Evolutionary conservation across 1,140 invertebrate genomes (phyloP), one percentile per base, ranked within the genome.

Genomic region (Aphidius ervi): DNA sequence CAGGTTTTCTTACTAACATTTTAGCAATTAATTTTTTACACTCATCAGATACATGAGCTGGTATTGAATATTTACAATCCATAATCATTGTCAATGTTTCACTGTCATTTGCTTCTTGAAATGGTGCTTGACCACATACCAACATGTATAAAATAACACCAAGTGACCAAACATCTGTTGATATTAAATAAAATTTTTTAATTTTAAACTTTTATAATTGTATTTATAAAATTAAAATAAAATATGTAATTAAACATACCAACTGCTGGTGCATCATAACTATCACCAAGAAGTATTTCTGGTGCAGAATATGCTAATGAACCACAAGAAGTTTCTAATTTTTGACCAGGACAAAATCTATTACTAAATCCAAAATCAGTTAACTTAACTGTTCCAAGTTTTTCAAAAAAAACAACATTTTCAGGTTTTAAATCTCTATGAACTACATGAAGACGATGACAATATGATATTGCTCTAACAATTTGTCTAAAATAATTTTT

Each of bases 361-460:
- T 94, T 95, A 76, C 95, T 97, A 80, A 99, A 99, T 45, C 98
- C 97, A 83, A 99, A 99, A 80, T 99, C 98, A 54, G 98, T 99
- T 58, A 99, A 84, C 83, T 99, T 99, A 4, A 99, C 97, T 73
- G 96, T 86, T 52, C 95, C 96, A 61, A 95, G 82, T 80, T 96
- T 97, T 81, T 98, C 93, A 77, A 99, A 99, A 80, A 99, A 98
- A 4, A 99, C 94, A 50, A 99, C 95, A 84, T 99, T 99, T 81
- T 99, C 97, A 16, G 97, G 97, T 80, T 99, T 98, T 59, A 99
- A 83, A 81, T 99, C 98, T 62, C 98, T 86, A 78, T 95, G 93
- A 23, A 94, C 91, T 10, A 96, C 93, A 74, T 94, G 92, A 40
- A 95, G 84, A 78, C 93, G 90, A 83, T 99, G 97, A 83, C 98